Evolutionary conservation across 2,888 invertebrate genomes (phyloP), one percentile per base, ranked within the genome.

Genomic region (Galerucella calmariensis): DNA sequence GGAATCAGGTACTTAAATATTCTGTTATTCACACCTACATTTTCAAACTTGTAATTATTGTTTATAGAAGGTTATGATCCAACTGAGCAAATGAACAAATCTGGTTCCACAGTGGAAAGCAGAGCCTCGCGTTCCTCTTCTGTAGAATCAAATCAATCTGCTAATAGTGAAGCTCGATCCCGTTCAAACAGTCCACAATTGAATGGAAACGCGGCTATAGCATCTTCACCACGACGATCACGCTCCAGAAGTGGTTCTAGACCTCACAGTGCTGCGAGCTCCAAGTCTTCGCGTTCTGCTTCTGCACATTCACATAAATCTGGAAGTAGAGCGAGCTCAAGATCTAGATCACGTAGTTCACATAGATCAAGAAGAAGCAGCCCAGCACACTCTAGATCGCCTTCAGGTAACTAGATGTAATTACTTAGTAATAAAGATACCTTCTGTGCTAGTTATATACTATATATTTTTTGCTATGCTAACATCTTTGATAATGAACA

Each of bases 211-310:
- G 67, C 69, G 46, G 41, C 66, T 20, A 24, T 59, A 48, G n/a
- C n/a, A 5, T 65, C 48, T 3, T 67, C 56, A 56, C 16, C 68
- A 53, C 76, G 80, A 41, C 73, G 75, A 56, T 80, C 83, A 73
- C 75, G 82, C 8, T 81, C 79, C 46, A 70, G 67, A 78, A 81
- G 81, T 41, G 78, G 79, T 41, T 82, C 83, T 35, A 82, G 83
- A 70, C 84, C 81, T 69, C 73, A 61, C 16, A 80, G 77, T 63
- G 72, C 83, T 83, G 48, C 83, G 83, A 72, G 84, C 44, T 61
- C 67, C 6, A 72, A 65, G 16, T 72, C 62, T 11, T 85, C 86
- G 4, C 82, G 82, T 24, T 87, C 88, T 2, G 76, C 79, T 61
- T 81, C 82, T n/a, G 65, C 69, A 12, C 74, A 44, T 44, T 76